These are phyloP conservation scores for Prionace glauca DNA, from an alignment of 2,797 vertebrate genomes.

Conservation along the genomic window DNA sequence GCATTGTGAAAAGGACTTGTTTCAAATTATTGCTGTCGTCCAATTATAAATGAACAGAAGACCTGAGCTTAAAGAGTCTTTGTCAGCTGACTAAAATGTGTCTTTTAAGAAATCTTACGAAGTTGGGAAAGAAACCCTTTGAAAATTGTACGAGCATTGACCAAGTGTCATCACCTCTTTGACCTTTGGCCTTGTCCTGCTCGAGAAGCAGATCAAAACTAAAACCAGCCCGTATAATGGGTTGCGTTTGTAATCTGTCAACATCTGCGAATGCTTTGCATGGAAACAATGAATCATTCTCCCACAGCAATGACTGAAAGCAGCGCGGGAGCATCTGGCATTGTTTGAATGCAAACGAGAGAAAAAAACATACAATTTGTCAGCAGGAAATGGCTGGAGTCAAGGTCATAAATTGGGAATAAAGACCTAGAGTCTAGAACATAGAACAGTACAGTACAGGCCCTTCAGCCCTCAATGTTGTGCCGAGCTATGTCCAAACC, in stretches of 20 bases:
- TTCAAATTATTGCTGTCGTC: neutral
- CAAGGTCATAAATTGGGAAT: neutral
- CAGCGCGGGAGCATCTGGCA: constrained; percentile 1
- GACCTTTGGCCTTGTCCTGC: neutral
- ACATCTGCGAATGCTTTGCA: constrained; percentile 20
- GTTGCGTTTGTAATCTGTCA: constrained; percentile 7
- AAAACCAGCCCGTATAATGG: neutral
- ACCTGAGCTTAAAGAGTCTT: neutral
- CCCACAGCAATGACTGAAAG: neutral
- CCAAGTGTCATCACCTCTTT: neutral
- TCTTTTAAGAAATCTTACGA: neutral
- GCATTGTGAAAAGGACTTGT: neutral
- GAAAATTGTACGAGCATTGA: neutral
- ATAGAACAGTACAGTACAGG: too few species aligned
- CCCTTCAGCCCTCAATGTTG: too few species aligned
- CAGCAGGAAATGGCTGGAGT: neutral
- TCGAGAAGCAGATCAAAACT: constrained; percentile 8
- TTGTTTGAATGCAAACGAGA: neutral
- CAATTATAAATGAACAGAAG: neutral
- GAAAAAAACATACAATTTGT: neutral
- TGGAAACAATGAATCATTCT: neutral
- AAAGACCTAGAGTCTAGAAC: too few species aligned
- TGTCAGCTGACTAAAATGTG: neutral
- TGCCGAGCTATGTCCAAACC: too few species aligned
- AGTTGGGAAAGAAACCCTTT: neutral